phyloP scores from a whole-genome alignment of 2,888 invertebrate genomes.

The Oxystoma pomonae region DNA sequence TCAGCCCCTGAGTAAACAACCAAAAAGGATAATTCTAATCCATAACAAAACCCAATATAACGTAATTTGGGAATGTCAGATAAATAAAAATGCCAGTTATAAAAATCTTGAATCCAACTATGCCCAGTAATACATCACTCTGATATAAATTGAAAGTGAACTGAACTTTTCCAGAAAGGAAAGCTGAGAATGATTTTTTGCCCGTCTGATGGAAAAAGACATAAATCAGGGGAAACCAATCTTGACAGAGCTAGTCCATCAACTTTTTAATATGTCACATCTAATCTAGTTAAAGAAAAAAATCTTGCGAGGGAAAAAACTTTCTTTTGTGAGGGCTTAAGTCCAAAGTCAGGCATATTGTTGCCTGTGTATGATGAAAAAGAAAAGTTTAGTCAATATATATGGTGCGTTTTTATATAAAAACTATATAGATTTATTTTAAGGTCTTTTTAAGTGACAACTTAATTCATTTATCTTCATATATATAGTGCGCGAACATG shows the following conservation, averaged over 20 bases:
- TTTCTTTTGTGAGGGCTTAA: background rate
- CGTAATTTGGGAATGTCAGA: background rate
- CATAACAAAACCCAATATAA: background rate
- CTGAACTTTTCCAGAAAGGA: slow-evolving; percentile 15
- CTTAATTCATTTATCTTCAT: too few relatives aligned
- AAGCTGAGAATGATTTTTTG: slow-evolving; percentile 24
- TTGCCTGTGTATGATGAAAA: background rate
- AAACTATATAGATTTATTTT: too few relatives aligned
- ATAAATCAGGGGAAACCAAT: slow-evolving; percentile 24
- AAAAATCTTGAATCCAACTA: background rate
- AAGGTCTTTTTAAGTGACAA: too few relatives aligned
- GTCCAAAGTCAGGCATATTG: background rate
- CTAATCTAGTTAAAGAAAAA: slow-evolving; percentile 26
- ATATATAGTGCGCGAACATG: too few relatives aligned
- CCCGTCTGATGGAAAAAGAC: slow-evolving; percentile 23
- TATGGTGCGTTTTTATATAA: too few relatives aligned
- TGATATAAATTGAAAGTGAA: slow-evolving; percentile 12
- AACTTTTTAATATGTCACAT: slow-evolving; percentile 28
- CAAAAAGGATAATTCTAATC: background rate
- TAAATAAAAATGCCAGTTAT: slow-evolving; percentile 9
- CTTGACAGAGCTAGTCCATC: slow-evolving; percentile 24
- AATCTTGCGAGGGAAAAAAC: slow-evolving; percentile 17
- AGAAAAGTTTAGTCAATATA: background rate
- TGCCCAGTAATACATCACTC: background rate
- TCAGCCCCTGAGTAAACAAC: too few relatives aligned